Evolutionary conservation across 2,888 invertebrate species (phyloP), one percentile per base, ranked within the genome.

Genomic region (Diabrotica balteata): DNA sequence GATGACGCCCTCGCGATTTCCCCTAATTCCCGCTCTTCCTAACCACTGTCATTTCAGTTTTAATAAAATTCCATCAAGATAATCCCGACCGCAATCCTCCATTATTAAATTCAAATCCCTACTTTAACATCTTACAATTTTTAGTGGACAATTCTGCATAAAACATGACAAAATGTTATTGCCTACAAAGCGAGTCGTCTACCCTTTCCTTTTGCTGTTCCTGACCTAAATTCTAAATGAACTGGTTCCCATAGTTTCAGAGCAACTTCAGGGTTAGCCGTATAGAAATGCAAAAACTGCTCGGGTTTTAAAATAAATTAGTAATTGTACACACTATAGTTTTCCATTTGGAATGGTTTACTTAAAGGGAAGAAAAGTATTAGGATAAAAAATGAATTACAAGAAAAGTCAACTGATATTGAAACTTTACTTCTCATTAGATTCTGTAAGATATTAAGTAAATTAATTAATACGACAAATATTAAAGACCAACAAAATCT

Each of bases 31-130:
- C 47, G 10, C 1, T 47, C 47, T 47, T 47, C 47, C 47, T 10
- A 47, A 47, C 47, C 9, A 47, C 8, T 47, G 47, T 47, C 47
- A 52, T 52, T 52, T 52, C 52, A 52, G 22, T 52, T 52, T 52
- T 52, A 52, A 52, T 52, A 52, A 52, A 11, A 17, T 8, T 22
- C 8, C 22, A 52, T 17, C 11, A 52, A 52, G 11, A n/a, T 47
- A 6, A 47, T 47, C 47, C 47, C 47, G 10, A 11, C 52, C 52
- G 22, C 52, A 52, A 52, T 52, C 52, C 52, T 22, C 22, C 22
- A 52, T 11, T 52, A 52, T 52, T 52, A 52, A 52, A 52, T 52
- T 52, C 22, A 22, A 52, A 52, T 52, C 52, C 22, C 52, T 22
- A 52, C 52, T 11, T 22, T 22, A 7, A 3, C 51, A 51, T 51